Evolutionary conservation across 2,797 vertebrate genomes (phyloP), one percentile per base, ranked within the genome.

Genomic region (Oreortyx pictus): DNA sequence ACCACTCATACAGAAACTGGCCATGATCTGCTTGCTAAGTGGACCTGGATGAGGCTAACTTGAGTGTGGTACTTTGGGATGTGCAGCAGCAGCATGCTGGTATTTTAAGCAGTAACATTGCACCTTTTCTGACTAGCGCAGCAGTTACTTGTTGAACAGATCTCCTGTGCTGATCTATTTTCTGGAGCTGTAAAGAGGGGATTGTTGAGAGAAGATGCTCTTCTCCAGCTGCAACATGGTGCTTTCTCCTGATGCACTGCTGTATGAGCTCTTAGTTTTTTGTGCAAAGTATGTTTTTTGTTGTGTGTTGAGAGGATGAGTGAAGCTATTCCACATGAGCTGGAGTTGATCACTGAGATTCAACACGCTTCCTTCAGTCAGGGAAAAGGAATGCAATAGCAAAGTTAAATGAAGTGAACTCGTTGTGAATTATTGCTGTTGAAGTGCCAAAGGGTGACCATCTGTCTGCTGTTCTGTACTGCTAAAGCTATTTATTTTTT

Each of bases 251-350:
- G 52, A 6, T 71, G 39, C 11, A 12, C 14, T 2, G 1, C 27
- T 59, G 8, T 37, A 35, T 62, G 56, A 29, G 78, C n/a, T 73
- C 12, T 50, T 43, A 22, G 23, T 72, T n/a, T 31, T 74, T 74
- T 66, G 20, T 3, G 3, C 1, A 2, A 74, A 16, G 15, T 0
- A 0, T 12, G 5, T 23, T 10, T 78, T 86, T 57, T 9, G 9
- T 43, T 1, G 0, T 56, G 22, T 43, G 19, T 3, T 39, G 31
- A 31, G 23, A 72, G 37, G 49, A 20, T 41, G 43, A 24, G 9
- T 64, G 76, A 62, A 75, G 73, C 31, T 57, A 2, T 61, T 82
- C 64, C 25, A 15, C 4, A 2, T 9, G n/a, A 44, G 16, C 56
- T 44, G 37, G 44, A 41, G 19, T 35, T 74, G 73, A 11, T n/a